phyloP scores from a whole-genome alignment of 2,888 invertebrate genomes.

The Polyommatus iphigenia region DNA sequence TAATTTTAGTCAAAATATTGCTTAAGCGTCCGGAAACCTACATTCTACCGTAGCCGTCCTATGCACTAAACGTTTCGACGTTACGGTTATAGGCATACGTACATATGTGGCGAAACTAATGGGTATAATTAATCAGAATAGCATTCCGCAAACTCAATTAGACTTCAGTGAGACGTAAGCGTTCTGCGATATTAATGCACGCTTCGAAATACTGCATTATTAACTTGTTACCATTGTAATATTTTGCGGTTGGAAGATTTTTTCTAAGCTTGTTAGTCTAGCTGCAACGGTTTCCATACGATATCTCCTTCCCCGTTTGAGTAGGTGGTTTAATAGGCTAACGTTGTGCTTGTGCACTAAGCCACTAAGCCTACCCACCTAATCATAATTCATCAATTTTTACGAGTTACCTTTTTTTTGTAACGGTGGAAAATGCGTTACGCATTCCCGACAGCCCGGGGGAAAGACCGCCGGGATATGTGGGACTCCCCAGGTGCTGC shows the following conservation, averaged over 20 bases:
- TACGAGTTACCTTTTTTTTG: not conserved
- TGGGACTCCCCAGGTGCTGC: too few relatives aligned
- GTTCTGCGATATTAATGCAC: constrained; percentile 32
- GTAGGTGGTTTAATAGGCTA: not conserved
- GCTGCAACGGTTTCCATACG: not conserved
- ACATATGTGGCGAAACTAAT: constrained; percentile 27
- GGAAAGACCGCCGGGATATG: too few relatives aligned
- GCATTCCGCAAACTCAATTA: constrained; percentile 36
- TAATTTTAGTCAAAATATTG: not conserved
- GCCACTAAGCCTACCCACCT: not conserved
- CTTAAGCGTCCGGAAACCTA: not conserved
- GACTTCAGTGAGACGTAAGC: constrained; percentile 31
- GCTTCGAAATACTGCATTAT: constrained; percentile 3
- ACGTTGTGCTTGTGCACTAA: too few relatives aligned
- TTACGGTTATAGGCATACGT: constrained; percentile 21
- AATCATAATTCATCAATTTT: not conserved
- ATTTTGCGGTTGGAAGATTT: not conserved
- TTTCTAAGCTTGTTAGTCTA: not conserved
- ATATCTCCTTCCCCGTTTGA: too few relatives aligned
- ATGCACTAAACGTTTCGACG: constrained; percentile 17
- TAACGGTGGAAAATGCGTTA: too few relatives aligned
- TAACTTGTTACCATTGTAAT: constrained; percentile 1
- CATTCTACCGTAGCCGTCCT: not conserved
- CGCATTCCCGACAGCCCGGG: too few relatives aligned
- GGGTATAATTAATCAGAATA: constrained; percentile 34